phyloP scores from a whole-genome alignment of 2,797 vertebrate genomes.

The Poeciliopsis gracilis region DNA sequence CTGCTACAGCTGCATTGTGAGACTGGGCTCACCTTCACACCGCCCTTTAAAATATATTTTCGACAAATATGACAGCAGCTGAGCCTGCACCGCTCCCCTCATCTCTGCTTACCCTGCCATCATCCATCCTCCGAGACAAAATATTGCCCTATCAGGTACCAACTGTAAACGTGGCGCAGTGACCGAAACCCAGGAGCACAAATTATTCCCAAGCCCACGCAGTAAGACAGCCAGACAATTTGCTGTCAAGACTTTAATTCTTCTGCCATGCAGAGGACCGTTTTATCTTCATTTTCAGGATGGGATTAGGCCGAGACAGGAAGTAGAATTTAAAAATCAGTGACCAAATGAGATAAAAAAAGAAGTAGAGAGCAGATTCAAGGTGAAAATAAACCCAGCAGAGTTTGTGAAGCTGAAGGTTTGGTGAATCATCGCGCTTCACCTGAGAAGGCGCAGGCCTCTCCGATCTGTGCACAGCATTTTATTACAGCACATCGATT shows the following conservation, averaged over 20 bases:
- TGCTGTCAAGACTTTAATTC: conserved; percentile 5
- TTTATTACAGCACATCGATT: conserved; percentile 39
- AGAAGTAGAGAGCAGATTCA: conserved; percentile 14
- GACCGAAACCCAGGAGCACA: background rate
- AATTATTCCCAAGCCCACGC: conserved; percentile 31
- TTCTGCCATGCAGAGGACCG: conserved; percentile 3
- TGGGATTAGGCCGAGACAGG: conserved; percentile 9
- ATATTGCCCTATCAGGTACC: conserved; percentile 29
- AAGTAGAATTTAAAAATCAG: conserved; percentile 10
- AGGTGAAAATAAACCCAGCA: conserved; percentile 25
- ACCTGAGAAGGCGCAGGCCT: conserved; percentile 29
- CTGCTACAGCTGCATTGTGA: conserved; percentile 11
- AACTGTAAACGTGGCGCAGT: conserved; percentile 10
- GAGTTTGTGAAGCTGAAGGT: conserved; percentile 36
- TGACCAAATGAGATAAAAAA: conserved; percentile 1
- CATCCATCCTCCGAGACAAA: conserved; percentile 17
- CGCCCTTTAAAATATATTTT: conserved; percentile 28
- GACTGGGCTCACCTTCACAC: conserved; percentile 29
- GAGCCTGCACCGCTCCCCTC: conserved; percentile 31
- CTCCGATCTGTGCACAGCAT: conserved; percentile 19
- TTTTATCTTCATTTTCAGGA: conserved; percentile 23
- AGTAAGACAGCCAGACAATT: conserved; percentile 9
- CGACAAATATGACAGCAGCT: conserved; percentile 39
- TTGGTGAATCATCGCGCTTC: conserved; percentile 32
- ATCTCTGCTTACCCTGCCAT: conserved; percentile 25